Percentiles rank a stretch among this genome's conserved stretches.
These are phyloP conservation scores for Pogonomyrmex barbatus DNA, from an alignment of 1,140 invertebrate genomes.

Conservation along the genomic window DNA sequence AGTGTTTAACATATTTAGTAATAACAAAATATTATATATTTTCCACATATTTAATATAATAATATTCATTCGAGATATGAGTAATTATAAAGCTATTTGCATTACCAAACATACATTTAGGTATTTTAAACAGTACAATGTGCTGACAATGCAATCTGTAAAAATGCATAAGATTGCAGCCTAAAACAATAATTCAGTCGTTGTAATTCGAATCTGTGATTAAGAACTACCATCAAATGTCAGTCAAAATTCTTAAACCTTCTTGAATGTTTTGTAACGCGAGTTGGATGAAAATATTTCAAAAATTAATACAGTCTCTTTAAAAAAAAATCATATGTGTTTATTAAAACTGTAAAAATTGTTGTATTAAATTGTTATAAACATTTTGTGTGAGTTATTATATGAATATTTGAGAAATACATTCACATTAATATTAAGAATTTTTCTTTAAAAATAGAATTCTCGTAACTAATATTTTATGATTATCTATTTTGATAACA, in stretches of 20 bases:
- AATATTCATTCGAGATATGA: not conserved
- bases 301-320: not conserved
- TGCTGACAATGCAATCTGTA: constrained; percentile 11
- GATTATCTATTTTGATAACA: not conserved
- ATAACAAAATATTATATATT: too few species aligned
- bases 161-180: not conserved
- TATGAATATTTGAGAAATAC: not conserved
- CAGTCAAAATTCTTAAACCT: not conserved
- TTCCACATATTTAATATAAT: not conserved
- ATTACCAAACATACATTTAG: constrained; percentile 40
- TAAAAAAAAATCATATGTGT: not conserved
- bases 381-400: not conserved
- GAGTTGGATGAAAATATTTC: not conserved
- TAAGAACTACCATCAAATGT: not conserved
- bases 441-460: not conserved
- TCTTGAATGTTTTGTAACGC: not conserved
- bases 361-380: not conserved
- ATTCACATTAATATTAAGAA: not conserved
- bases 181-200: not conserved
- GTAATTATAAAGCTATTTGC: not conserved
- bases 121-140: not conserved
- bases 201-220: not conserved
- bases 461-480: not conserved
- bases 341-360: not conserved
- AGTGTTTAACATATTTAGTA: too few species aligned